Evolutionary conservation across 2,113 vertebrate genomes (phyloP).

Genomic region (Pteropus alecto): DNA sequence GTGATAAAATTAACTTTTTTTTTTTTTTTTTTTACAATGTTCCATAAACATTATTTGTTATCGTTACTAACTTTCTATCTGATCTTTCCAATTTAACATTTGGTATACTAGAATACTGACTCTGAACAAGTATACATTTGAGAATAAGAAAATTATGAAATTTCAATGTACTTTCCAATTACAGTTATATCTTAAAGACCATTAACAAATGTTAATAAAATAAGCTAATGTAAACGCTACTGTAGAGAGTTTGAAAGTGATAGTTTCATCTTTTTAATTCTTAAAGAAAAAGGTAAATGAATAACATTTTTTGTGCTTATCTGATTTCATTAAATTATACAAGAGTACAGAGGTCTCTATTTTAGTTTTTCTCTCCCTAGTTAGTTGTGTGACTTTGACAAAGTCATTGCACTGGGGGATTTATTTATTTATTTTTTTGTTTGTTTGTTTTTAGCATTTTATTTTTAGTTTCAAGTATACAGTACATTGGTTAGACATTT

Average conservation of each 20-base stretch:
- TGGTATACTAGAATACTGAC: neutral
- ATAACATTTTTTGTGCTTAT: neutral
- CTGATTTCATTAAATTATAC: neutral
- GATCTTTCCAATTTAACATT: neutral
- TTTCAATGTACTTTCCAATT: neutral
- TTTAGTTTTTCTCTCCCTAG: neutral
- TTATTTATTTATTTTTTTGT: neutral
- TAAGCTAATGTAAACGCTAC: neutral
- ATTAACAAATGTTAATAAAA: neutral
- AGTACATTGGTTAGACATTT: too few relatives aligned
- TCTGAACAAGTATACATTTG: neutral
- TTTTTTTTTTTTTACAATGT: neutral
- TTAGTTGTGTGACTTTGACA: neutral
- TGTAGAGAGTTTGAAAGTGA: neutral
- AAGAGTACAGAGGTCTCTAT: neutral
- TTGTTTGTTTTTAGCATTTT: too few relatives aligned
- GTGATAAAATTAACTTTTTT: neutral
- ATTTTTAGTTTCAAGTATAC: too few relatives aligned
- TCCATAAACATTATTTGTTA: neutral
- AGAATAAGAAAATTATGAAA: conserved; percentile 8
- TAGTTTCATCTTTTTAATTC: neutral
- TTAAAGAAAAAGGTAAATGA: neutral
- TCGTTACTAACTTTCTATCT: neutral
- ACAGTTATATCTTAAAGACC: neutral
- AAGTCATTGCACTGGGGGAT: neutral